Conservation (phyloP, 2,113 vertebrate species). For the Mastomys coucha region DNA sequence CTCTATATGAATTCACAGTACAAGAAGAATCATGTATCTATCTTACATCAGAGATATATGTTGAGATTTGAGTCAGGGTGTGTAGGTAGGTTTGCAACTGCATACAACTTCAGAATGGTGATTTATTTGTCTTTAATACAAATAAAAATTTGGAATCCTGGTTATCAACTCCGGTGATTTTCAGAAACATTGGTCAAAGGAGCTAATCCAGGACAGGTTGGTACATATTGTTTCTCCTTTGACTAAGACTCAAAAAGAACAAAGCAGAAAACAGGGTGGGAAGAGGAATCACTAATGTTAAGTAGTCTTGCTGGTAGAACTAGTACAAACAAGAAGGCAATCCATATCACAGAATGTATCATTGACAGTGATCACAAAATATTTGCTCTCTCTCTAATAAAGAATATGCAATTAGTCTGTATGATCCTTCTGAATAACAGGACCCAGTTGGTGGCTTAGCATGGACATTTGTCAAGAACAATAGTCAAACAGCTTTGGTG, state of each 20-base stretch:
- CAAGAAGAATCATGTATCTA: neutral
- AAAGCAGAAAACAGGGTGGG: neutral
- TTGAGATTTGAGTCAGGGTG: neutral
- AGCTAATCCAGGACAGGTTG: neutral
- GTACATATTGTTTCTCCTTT: constrained; percentile 23
- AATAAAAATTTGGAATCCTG: constrained; percentile 43
- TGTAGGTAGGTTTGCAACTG: neutral
- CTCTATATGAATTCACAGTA: neutral
- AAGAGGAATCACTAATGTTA: neutral
- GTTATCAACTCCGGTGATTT: constrained; percentile 30
- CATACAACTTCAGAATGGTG: neutral
- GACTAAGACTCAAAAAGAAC: constrained; percentile 30
- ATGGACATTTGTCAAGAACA: neutral
- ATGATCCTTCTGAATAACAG: no score
- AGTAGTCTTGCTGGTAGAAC: neutral
- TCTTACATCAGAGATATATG: neutral
- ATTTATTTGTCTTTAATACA: neutral
- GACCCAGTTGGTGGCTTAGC: neutral
- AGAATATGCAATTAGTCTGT: neutral
- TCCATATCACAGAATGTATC: neutral
- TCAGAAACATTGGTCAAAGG: neutral
- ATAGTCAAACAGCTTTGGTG: neutral
- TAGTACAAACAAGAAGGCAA: neutral
- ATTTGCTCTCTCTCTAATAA: neutral
- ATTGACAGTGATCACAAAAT: neutral